phyloP scores from a whole-genome alignment of 2,888 invertebrate genomes.

The Timema podura region DNA sequence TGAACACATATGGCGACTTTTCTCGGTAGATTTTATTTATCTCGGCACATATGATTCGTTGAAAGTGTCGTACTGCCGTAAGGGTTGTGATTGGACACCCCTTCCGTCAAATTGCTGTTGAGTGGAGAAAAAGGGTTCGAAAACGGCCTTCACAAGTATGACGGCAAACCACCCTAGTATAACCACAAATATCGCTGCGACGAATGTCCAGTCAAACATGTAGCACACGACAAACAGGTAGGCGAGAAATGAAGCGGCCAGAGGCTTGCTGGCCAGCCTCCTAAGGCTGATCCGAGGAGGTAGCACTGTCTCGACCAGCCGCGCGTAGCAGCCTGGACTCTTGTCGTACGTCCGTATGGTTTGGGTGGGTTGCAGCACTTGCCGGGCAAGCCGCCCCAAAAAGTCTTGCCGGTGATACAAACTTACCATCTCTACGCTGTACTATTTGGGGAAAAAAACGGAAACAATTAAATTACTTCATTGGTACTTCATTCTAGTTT shows the following conservation, averaged over 20 bases:
- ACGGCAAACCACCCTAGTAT: too few relatives aligned
- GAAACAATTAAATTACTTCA: too few relatives aligned
- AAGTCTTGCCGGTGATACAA: slow-evolving; percentile 63
- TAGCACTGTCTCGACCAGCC: slow-evolving; percentile 53
- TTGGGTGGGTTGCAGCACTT: slow-evolving; percentile 59
- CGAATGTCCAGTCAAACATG: slow-evolving; percentile 41
- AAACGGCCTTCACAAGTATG: too few relatives aligned
- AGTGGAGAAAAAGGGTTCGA: too few relatives aligned
- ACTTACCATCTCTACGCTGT: slow-evolving; percentile 58
- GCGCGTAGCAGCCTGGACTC: slow-evolving; percentile 49
- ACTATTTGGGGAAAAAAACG: slow-evolving; percentile 49
- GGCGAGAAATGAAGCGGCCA: slow-evolving; percentile 52
- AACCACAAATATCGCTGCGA: too few relatives aligned
- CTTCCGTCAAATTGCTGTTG: too few relatives aligned
- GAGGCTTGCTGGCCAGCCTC: slow-evolving; percentile 59
- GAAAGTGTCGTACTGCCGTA: too few relatives aligned
- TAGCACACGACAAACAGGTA: slow-evolving; percentile 51
- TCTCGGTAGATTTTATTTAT: too few relatives aligned
- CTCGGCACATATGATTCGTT: too few relatives aligned
- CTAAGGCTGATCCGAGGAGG: slow-evolving; percentile 67
- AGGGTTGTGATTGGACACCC: too few relatives aligned
- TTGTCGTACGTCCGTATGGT: slow-evolving; percentile 61
- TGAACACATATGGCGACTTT: too few relatives aligned
- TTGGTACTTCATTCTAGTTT: too few relatives aligned
- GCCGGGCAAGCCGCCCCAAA: slow-evolving; percentile 58